phyloP scores from a whole-genome alignment of 2,888 invertebrate genomes.

The Lasioglossum lativentre region DNA sequence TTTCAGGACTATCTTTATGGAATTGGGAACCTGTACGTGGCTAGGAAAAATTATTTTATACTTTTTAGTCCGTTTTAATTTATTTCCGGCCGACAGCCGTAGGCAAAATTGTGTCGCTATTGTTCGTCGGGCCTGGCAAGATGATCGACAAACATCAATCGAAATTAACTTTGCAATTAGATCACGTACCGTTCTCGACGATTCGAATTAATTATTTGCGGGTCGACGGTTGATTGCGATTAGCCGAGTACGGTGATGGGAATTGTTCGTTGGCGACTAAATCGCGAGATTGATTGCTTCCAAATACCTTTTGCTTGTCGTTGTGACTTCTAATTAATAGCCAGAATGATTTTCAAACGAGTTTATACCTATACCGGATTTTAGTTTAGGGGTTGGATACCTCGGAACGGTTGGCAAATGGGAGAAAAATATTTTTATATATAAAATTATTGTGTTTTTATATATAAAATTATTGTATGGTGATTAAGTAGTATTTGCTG shows the following conservation, averaged over 20 bases:
- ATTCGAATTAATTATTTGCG: slow-evolving; percentile 29
- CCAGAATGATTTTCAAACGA: not conserved
- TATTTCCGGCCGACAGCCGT: not conserved
- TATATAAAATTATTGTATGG: too few relatives aligned
- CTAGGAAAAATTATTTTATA: too few relatives aligned
- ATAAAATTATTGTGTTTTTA: too few relatives aligned
- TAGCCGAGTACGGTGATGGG: not conserved
- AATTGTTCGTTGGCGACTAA: slow-evolving; percentile 4
- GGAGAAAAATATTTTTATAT: too few relatives aligned
- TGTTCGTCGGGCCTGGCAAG: not conserved
- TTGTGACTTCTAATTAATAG: not conserved
- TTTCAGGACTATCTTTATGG: too few relatives aligned
- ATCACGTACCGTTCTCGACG: not conserved
- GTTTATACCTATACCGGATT: not conserved
- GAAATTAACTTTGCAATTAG: not conserved
- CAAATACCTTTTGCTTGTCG: not conserved
- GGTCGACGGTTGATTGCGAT: slow-evolving; percentile 18
- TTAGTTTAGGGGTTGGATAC: too few relatives aligned
- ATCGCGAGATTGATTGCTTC: not conserved
- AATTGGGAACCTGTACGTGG: too few relatives aligned
- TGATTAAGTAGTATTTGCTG: too few relatives aligned
- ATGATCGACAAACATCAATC: not conserved
- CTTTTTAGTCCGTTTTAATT: too few relatives aligned
- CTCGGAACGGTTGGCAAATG: too few relatives aligned
- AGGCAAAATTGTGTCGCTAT: not conserved